Evolutionary conservation across 2,888 invertebrate species (phyloP).

Genomic region (Leptothorax acervorum): DNA sequence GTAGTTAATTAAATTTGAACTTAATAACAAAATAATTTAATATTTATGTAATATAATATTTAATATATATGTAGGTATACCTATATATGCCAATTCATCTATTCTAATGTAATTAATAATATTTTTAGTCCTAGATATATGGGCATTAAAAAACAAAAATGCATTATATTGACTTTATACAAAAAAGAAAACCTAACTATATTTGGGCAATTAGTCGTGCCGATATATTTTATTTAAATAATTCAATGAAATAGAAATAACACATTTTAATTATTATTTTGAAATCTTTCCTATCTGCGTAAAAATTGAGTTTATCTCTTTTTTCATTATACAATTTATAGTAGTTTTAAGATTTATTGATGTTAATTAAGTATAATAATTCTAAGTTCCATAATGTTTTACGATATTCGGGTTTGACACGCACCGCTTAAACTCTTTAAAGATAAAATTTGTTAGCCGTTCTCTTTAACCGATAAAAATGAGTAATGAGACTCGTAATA

Average conservation of each 20-base stretch:
- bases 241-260: neutral
- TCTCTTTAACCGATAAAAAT: constrained; percentile 18
- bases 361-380: constrained; percentile 12
- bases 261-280: neutral
- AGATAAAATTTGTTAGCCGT: constrained; percentile 19
- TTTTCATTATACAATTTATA: neutral
- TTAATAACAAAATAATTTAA: neutral
- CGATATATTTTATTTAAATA: neutral
- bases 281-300: neutral
- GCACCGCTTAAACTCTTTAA: neutral
- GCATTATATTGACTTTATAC: neutral
- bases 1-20: neutral
- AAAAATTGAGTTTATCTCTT: neutral
- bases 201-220: neutral
- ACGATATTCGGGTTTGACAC: neutral
- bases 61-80: neutral
- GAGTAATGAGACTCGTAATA: constrained; percentile 10
- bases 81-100: neutral
- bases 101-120: neutral
- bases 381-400: constrained; percentile 1
- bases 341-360: neutral
- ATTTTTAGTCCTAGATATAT: neutral
- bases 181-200: neutral
- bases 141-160: neutral
- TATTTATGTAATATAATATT: neutral